Conservation (phyloP, 2,888 invertebrate genomes). For the Campoplex nolae region DNA sequence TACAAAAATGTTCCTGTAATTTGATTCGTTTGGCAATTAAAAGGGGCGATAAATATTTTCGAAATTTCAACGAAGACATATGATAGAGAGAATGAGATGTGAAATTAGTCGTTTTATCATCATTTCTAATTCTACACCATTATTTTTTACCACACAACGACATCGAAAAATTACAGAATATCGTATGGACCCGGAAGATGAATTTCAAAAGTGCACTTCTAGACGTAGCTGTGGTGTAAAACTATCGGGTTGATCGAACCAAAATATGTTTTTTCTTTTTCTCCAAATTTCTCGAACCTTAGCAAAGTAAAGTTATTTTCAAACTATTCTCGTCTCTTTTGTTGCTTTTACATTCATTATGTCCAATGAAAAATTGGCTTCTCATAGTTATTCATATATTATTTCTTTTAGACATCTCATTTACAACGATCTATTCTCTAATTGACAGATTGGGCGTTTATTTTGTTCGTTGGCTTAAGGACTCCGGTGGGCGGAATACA, state of each 20-base stretch:
- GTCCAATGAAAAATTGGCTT: slow-evolving; percentile 39
- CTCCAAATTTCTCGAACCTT: neutral
- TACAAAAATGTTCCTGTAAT: slow-evolving; percentile 53
- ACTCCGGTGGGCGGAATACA: slow-evolving; percentile 72
- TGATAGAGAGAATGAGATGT: neutral
- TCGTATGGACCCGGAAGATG: slow-evolving; percentile 67
- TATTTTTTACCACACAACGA: slow-evolving; percentile 21
- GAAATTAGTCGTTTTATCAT: neutral
- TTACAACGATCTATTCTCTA: slow-evolving; percentile 63
- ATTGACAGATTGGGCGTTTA: slow-evolving; percentile 63
- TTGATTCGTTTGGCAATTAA: slow-evolving; percentile 19
- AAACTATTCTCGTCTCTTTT: neutral
- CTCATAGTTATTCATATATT: slow-evolving; percentile 45
- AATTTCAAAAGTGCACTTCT: slow-evolving; percentile 70
- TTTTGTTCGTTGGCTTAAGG: slow-evolving; percentile 53
- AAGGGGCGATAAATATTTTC: neutral
- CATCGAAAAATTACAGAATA: slow-evolving; percentile 49
- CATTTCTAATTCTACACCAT: slow-evolving; percentile 31
- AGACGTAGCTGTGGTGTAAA: slow-evolving; percentile 62
- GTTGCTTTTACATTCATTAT: slow-evolving; percentile 9
- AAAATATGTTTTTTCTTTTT: neutral
- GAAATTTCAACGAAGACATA: slow-evolving; percentile 3
- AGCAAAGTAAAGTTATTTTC: neutral
- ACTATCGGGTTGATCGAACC: slow-evolving; percentile 39
- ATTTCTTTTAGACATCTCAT: slow-evolving; percentile 44